A percentile compares a stretch with the other conserved stretches of the same genome.
phyloP scores from a whole-genome alignment of 2,888 invertebrate genomes.

The Heliothis peltigera region DNA sequence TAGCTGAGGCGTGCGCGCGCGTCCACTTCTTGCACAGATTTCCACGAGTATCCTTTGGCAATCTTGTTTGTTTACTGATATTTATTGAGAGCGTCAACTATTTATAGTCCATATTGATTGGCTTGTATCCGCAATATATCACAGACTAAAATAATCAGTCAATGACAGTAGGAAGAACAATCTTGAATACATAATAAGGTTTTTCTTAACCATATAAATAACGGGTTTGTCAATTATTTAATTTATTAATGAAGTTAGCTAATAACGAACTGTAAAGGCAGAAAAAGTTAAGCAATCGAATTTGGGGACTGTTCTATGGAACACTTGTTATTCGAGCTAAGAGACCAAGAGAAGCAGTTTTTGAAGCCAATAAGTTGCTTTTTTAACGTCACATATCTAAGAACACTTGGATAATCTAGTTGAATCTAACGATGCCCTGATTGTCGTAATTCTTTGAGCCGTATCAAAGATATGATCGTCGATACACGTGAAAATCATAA shows the following conservation, averaged over 20 bases:
- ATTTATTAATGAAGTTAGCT: neutral
- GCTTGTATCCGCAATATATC: slow-evolving; percentile 3
- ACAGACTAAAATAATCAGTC: slow-evolving; percentile 9
- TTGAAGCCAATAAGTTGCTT: too few relatives aligned
- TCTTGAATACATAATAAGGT: neutral
- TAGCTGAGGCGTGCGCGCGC: slow-evolving; percentile 62
- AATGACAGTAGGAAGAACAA: slow-evolving; percentile 9
- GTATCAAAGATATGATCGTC: too few relatives aligned
- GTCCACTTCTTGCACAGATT: slow-evolving; percentile 50
- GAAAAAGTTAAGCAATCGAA: too few relatives aligned
- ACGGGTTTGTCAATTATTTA: neutral
- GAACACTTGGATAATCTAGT: too few relatives aligned
- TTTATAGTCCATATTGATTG: slow-evolving; percentile 3
- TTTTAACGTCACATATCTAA: too few relatives aligned
- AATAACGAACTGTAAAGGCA: too few relatives aligned
- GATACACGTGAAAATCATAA: too few relatives aligned
- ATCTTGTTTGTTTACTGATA: slow-evolving; percentile 43
- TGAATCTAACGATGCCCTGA: too few relatives aligned
- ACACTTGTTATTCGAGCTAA: too few relatives aligned
- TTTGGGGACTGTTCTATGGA: too few relatives aligned
- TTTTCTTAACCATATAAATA: slow-evolving; percentile 6
- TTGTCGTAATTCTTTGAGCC: too few relatives aligned
- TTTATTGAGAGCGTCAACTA: slow-evolving; percentile 10
- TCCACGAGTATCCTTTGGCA: slow-evolving; percentile 51
- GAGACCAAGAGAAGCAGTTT: too few relatives aligned